Percentiles rank a stretch among this genome's conserved stretches.
phyloP scores from a whole-genome alignment of 2,113 vertebrate species.

The Syngnathoides biaculeatus region DNA sequence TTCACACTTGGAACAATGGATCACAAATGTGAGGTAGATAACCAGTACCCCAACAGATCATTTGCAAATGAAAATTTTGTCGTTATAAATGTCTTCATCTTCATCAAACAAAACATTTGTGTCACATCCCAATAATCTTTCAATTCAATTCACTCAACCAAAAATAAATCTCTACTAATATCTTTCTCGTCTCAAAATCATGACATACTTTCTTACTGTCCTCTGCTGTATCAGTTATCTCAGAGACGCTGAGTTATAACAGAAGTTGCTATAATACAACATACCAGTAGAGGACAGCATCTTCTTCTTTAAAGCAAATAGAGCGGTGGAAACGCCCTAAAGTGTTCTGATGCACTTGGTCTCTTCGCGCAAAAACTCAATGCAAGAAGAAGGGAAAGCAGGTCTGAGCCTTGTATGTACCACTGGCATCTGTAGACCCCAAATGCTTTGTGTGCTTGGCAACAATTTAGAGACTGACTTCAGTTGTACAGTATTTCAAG shows the following conservation, averaged over 20 bases:
- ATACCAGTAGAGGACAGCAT: constrained; percentile 66
- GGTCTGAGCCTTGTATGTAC: background rate
- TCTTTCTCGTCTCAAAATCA: background rate
- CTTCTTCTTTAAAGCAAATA: constrained; percentile 22
- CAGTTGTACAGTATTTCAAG: constrained; percentile 27
- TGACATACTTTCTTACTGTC: background rate
- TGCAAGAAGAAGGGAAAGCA: background rate
- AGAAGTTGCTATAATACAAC: constrained; percentile 24
- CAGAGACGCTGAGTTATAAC: background rate
- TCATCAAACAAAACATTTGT: too few species aligned
- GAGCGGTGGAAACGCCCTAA: constrained; percentile 50
- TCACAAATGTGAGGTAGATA: too few species aligned
- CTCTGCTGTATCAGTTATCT: too few species aligned
- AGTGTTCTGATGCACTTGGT: background rate
- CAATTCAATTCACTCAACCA: too few species aligned
- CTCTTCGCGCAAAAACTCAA: background rate
- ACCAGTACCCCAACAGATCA: too few species aligned
- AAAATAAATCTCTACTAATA: background rate
- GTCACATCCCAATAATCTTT: background rate
- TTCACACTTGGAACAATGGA: too few species aligned
- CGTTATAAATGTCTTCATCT: background rate
- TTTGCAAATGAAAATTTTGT: too few species aligned
- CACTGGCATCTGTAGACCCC: background rate
- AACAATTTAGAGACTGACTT: constrained; percentile 11
- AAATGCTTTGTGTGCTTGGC: background rate